Base-by-base conservation (phyloP, 2,888 invertebrate species). In the Phengaris arion region DNA sequence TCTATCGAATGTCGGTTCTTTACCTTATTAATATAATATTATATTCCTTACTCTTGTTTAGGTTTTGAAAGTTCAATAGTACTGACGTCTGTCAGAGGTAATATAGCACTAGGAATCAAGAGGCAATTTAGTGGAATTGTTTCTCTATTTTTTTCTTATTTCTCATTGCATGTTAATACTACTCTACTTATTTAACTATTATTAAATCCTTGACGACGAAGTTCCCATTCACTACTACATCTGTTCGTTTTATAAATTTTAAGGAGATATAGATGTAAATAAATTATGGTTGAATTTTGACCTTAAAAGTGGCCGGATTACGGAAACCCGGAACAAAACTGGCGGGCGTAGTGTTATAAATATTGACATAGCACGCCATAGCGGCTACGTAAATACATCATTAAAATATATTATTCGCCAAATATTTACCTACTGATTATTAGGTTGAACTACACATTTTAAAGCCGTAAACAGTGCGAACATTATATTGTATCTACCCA, bases 201-300 rank as follows among this genome's bases (percentile, higher is more conserved):
- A 54, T 54, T 59, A 5, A 22, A 22, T 64, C 35, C 64, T 59
- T 59, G 59, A 3, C 35, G 15, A 22, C 52, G 10, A 52, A 52
- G 12, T 52, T 12, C 5, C 9, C 4, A 35, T 22, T 6, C 12
- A 64, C 12, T 64, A 6, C 6, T 12, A 2, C 35, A 12, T 12
- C 35, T 64, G 35, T 64, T 64, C 64, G 64, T 64, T 64, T 35
- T 6, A 64, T 5, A 64, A 64, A 64, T 4, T 64, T 12, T 35
- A 6, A 35, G 64, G 35, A 64, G 35, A 64, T 10, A 52, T 52
- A 9, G 9, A 59, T 35, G 22, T 22, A 12, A 35, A 35, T 64
- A 64, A 64, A 64, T 64, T 35, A 35, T 64, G 64, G 35, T 64
- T 35, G 22, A 59, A 59, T 64, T 35, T 64, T 64, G 64, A 64